A percentile compares a stretch with the other conserved stretches of the same genome.
These are phyloP conservation scores for Pluvianellus socialis DNA, from an alignment of 2,113 vertebrate species.

Conservation along the genomic window DNA sequence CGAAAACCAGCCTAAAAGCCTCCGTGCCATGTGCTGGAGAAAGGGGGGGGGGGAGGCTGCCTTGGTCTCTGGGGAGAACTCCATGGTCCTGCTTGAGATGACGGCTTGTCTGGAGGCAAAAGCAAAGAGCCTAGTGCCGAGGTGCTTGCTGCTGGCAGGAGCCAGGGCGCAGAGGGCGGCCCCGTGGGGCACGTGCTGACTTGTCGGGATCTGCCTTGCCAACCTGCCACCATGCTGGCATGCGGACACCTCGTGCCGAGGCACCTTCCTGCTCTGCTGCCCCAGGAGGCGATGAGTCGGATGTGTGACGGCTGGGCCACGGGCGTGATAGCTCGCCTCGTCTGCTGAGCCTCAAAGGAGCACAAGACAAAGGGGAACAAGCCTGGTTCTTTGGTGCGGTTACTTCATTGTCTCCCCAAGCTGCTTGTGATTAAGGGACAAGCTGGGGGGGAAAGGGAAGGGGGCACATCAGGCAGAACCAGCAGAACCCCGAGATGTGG, in stretches of 20 bases:
- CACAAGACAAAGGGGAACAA: not conserved
- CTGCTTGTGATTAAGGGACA: constrained; percentile 66
- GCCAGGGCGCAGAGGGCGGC: fast-evolving
- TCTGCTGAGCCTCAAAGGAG: not conserved
- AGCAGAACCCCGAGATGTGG: not conserved
- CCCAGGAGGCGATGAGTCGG: not conserved
- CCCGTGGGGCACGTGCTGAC: fast-evolving
- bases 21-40: constrained; percentile 18
- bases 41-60: not conserved
- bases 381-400: constrained; percentile 44
- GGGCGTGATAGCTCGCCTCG: not conserved
- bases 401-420: constrained; percentile 65
- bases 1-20: constrained; percentile 8
- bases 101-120: not conserved
- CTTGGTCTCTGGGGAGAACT: not conserved
- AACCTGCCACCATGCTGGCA: fast-evolving
- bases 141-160: not conserved
- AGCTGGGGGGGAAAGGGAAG: not conserved
- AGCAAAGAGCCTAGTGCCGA: not conserved
- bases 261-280: not conserved
- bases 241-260: not conserved
- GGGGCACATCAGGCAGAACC: not conserved
- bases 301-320: fast-evolving
- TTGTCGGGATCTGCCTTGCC: fast-evolving
- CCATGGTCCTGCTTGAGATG: not conserved